Base-by-base conservation (phyloP, 2,113 vertebrate species). In the Prietella phreatophila region DNA sequence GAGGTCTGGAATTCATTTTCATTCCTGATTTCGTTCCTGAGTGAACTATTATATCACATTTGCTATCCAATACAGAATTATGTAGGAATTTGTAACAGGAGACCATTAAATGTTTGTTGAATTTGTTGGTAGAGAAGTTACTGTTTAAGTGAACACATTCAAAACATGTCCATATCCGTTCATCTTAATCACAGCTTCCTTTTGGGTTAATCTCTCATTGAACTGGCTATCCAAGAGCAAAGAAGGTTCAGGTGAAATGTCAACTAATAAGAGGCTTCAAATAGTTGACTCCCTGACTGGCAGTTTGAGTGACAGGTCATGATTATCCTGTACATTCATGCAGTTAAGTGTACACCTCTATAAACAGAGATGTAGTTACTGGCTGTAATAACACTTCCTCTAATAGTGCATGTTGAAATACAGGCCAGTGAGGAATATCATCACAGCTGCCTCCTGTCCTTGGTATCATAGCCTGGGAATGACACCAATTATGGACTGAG, bases 31-130 rank as follows among this genome's bases (percentile, higher is more conserved):
- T n/a, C n/a, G n/a, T n/a, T 97, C 96, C 96, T 96, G 96, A 97
- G 96, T 98, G 97, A 97, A 96, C 97, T 98, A 97, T 98, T 97
- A 96, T 97, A 97, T 97, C 96, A 96, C 96, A 96, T 97, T 97
- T 97, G 96, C 96, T 95, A 96, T 91, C 88, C 92, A 93, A 94
- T 91, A 87, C 92, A 90, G 93, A 94, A 91, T 89, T 91, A 95
- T 95, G 94, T 95, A 94, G 95, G 96, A 96, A 96, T 96, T 96
- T 96, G 97, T 97, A 97, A 97, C 97, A 95, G 94, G 96, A 96
- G 96, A 95, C 95, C 95, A 95, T 95, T 93, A 96, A 96, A 97
- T 96, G 95, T 96, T 97, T 96, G 96, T 96, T 96, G 96, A 96
- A 97, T 97, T 96, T 96, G 93, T 94, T 96, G 95, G 92, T 89